Evolutionary conservation across 2,797 vertebrate genomes (phyloP), one percentile per base, ranked within the genome.

Genomic region (Mastacembelus armatus): DNA sequence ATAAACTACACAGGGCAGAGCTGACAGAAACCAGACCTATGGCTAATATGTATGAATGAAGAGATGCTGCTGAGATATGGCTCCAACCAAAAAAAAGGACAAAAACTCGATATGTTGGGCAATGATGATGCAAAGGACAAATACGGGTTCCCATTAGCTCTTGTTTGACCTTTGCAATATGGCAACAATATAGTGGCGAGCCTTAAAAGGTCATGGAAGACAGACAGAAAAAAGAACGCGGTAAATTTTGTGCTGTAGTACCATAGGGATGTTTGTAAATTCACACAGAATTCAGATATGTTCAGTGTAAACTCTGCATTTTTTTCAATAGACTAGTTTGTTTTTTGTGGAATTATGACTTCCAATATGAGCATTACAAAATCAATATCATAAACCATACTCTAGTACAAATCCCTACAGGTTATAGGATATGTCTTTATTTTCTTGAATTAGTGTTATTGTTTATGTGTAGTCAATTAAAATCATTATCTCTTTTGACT

Each of bases 191-290:
- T 78, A 84, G 78, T 78, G 75, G 45, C 74, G 74, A 71, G 72
- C 81, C 74, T 82, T 70, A 68, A 93, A 90, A 92, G 91, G 92
- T 92, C 87, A 92, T 18, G 55, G 74, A 84, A 88, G 85, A 87
- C 80, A 78, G 63, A 62, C 66, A 77, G 62, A 57, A 77, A 52
- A 52, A 42, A 73, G 72, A 66, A 60, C 36, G 62, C 19, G 35
- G 64, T 24, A 48, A 45, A 72, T 42, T 70, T 45, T 61, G 65
- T 14, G 57, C 69, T 74, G 65, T 49, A 64, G 32, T 57, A 47
- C 61, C 58, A 60, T 48, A 64, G 71, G 51, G 63, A 58, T 69
- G 36, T 79, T 68, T 71, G 44, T 54, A 70, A 61, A 69, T 52
- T 60, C 29, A n/a, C 52, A 66, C 65, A 76, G 62, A 22, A 39